Percentiles rank a stretch among this genome's conserved stretches.
Evolutionary conservation across 2,113 vertebrate species (phyloP).

Genomic region (Melanocharis versteri): DNA sequence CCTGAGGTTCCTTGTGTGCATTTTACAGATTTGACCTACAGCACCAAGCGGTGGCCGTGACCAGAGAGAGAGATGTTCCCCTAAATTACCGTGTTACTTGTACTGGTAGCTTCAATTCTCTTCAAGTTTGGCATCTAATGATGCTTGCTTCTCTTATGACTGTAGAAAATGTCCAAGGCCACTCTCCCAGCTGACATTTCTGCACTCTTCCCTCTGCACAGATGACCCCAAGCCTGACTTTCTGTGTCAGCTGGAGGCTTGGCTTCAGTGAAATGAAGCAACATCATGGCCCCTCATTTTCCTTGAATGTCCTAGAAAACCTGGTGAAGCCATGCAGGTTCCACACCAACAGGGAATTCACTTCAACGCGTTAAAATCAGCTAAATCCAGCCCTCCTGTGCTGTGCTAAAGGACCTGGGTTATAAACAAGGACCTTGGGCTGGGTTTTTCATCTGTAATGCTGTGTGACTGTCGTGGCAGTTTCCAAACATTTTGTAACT

Average conservation of each 20-base stretch:
- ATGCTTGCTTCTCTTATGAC: neutral
- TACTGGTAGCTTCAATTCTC: neutral
- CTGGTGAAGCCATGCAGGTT: neutral
- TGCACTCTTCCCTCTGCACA: neutral
- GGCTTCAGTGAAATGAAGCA: neutral
- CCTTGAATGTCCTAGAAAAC: neutral
- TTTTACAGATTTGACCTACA: neutral
- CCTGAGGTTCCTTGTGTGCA: neutral
- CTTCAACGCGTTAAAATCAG: neutral
- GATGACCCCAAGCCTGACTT: neutral
- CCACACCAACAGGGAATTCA: neutral
- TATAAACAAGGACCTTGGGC: neutral
- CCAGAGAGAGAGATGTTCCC: neutral
- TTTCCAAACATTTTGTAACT: neutral
- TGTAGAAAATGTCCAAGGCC: neutral
- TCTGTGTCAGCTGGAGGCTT: neutral
- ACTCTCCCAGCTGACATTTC: neutral
- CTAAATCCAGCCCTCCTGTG: neutral
- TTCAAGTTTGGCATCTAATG: neutral
- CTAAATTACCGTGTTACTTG: neutral
- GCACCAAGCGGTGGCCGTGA: neutral
- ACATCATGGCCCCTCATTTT: neutral
- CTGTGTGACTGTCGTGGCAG: neutral
- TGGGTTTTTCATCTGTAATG: neutral
- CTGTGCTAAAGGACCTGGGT: neutral